Percentiles rank a stretch among this genome's conserved stretches.
phyloP scores from a whole-genome alignment of 2,888 invertebrate genomes.

The Hirtodrosophila confusa region DNA sequence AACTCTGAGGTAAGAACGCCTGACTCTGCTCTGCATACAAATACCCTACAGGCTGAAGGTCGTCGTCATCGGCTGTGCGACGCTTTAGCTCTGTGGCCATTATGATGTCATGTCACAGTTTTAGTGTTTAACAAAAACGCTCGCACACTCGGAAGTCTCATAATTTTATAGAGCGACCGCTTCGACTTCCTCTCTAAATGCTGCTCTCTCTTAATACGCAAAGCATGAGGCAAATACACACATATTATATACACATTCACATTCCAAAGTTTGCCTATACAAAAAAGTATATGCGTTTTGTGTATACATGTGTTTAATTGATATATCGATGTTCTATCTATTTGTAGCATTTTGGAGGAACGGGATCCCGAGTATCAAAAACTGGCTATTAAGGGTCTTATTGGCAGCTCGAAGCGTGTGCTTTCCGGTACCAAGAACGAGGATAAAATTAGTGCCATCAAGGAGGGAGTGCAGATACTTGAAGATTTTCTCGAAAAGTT shows the following conservation, averaged over 20 bases:
- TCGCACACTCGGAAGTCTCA: conserved; percentile 53
- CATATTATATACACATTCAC: conserved; percentile 8
- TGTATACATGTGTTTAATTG: conserved; percentile 9
- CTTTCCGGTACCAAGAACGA: conserved; percentile 91
- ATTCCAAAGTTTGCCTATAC: conserved; percentile 32
- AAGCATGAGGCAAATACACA: conserved; percentile 23
- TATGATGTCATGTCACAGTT: conserved; percentile 76
- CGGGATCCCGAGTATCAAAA: conserved; percentile 91
- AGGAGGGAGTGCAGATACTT: conserved; percentile 89
- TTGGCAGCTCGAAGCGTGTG: conserved; percentile 89
- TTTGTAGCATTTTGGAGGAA: conserved; percentile 87
- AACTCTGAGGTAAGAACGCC: conserved; percentile 86
- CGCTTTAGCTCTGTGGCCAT: conserved; percentile 37
- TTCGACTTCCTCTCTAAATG: conserved; percentile 33
- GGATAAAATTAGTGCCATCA: conserved; percentile 90
- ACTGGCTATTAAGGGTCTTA: conserved; percentile 89
- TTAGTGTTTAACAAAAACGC: conserved; percentile 46
- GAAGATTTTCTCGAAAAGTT: conserved; percentile 91
- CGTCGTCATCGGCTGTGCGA: conserved; percentile 14
- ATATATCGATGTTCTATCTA: conserved; percentile 18
- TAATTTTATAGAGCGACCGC: conserved; percentile 37
- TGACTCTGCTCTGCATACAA: background rate
- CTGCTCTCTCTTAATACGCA: conserved; percentile 20
- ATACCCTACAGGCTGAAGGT: conserved; percentile 39
- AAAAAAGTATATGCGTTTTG: conserved; percentile 19